These are phyloP conservation scores for Limanda limanda DNA, from an alignment of 2,113 vertebrate genomes.

Conservation along the genomic window DNA sequence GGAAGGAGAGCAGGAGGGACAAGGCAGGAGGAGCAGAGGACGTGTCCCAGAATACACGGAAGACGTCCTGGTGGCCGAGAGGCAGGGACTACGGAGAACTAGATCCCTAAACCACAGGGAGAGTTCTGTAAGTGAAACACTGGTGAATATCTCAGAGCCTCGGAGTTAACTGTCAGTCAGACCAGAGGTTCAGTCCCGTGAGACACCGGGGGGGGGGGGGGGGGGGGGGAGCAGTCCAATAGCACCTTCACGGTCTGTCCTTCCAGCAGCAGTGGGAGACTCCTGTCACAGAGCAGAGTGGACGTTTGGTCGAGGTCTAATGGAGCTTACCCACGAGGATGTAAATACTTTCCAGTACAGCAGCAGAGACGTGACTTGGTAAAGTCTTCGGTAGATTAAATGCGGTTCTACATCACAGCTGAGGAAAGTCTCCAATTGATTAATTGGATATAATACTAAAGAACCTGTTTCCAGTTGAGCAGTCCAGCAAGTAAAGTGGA, in stretches of 20 bases:
- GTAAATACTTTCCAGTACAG: constrained; percentile 28
- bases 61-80: constrained; percentile 57
- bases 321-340: not conserved
- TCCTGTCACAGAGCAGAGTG: not conserved
- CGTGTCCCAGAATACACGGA: constrained; percentile 59
- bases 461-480: not conserved
- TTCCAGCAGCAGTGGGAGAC: constrained; percentile 17
- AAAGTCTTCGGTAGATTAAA: not conserved
- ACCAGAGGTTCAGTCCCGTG: constrained; percentile 22
- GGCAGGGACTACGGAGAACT: constrained; percentile 8
- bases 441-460: not conserved
- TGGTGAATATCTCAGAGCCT: not conserved
- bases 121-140: constrained; percentile 4
- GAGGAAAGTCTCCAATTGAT: not conserved
- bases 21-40: constrained; percentile 56
- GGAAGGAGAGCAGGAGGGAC: constrained; percentile 29
- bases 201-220: constrained; percentile 15
- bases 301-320: not conserved
- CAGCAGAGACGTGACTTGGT: constrained; percentile 12
- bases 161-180: not conserved
- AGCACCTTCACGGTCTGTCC: constrained; percentile 37
- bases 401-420: not conserved
- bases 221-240: constrained; percentile 18
- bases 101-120: constrained; percentile 39
- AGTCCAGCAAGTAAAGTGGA: no score